Evolutionary conservation across 64 coral and sea anemone species (phyloP).

Genomic region (Stylophora pistillata): DNA sequence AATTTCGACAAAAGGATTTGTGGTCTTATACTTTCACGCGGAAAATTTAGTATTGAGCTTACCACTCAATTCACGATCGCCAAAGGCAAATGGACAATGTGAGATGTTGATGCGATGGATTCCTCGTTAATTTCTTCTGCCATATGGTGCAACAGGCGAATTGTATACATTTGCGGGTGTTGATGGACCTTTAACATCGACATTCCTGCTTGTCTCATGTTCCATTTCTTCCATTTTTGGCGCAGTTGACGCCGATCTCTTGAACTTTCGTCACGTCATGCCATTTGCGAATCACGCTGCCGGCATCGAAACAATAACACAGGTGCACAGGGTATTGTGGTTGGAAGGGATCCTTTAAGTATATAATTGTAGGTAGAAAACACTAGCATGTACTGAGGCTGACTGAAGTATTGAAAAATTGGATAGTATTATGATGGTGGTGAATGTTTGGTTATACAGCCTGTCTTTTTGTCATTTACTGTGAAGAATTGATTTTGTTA

Average conservation of each 20-base stretch:
- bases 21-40: too few species aligned
- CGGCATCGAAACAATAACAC: not conserved
- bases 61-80: constrained; percentile 6
- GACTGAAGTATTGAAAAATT: too few species aligned
- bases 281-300: not conserved
- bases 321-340: too few species aligned
- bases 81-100: constrained; percentile 16
- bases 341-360: not conserved
- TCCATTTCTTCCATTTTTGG: not conserved
- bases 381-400: too few species aligned
- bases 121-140: not conserved
- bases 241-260: not conserved
- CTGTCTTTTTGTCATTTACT: too few species aligned
- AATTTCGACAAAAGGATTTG: not conserved
- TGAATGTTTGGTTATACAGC: too few species aligned
- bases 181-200: too few species aligned
- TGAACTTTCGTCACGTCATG: not conserved
- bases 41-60: not conserved
- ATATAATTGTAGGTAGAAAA: too few species aligned
- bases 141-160: constrained; percentile 1
- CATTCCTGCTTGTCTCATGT: not conserved
- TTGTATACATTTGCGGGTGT: not conserved
- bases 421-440: too few species aligned
- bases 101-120: not conserved
- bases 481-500: too few species aligned